These are phyloP conservation scores for Notodonta ziczac DNA, from an alignment of 2,888 invertebrate species.

Conservation along the genomic window DNA sequence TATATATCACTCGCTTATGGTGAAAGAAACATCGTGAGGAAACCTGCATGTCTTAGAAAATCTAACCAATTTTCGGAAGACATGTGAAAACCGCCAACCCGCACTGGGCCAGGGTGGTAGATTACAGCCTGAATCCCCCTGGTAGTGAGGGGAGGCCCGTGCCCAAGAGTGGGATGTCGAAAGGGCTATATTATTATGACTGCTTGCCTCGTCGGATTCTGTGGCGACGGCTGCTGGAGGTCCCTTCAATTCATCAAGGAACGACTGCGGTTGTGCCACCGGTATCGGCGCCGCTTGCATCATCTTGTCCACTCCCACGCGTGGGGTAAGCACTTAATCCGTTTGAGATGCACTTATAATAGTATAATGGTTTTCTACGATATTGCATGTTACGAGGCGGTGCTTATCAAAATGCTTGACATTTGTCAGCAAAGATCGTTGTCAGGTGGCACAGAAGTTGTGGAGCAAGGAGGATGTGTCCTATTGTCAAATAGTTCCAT, in stretches of 20 bases:
- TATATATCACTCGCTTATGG: too few species aligned
- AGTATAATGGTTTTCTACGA: background rate
- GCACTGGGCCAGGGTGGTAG: too few species aligned
- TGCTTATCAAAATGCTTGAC: background rate
- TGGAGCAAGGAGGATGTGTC: background rate
- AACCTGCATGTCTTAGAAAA: too few species aligned
- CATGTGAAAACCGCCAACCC: too few species aligned
- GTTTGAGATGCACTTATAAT: background rate
- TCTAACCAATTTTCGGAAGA: too few species aligned
- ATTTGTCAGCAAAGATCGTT: background rate
- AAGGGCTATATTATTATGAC: background rate
- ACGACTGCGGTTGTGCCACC: conserved; percentile 22
- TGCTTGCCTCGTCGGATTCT: conserved; percentile 22
- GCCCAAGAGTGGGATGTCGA: too few species aligned
- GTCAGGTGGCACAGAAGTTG: background rate
- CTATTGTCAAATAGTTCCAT: too few species aligned
- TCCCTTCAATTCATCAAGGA: conserved; percentile 34
- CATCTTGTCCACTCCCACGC: conserved; percentile 27
- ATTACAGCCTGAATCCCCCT: too few species aligned
- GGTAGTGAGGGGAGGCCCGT: too few species aligned
- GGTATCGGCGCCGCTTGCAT: conserved; percentile 51
- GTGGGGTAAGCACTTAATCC: background rate
- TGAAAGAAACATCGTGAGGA: too few species aligned
- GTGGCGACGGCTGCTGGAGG: conserved; percentile 7
- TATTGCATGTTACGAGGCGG: background rate